phyloP scores from a whole-genome alignment of 1,140 invertebrate genomes.

The Neodiprion pinetum region DNA sequence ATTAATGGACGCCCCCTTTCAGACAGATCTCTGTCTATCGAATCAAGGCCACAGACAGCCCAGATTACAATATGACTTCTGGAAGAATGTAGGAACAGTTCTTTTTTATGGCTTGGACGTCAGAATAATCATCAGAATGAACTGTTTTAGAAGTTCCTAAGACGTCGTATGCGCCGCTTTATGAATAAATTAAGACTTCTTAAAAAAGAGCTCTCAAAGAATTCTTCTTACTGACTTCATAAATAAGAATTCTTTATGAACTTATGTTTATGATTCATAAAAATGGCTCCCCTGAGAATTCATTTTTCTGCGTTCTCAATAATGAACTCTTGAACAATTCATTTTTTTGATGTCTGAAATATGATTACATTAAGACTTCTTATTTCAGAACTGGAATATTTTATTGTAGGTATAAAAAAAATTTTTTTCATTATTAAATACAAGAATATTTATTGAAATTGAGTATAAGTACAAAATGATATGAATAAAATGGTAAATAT shows the following conservation, averaged over 20 bases:
- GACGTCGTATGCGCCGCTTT: slow-evolving; percentile 16
- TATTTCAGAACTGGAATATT: background rate
- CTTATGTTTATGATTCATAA: background rate
- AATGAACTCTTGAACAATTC: slow-evolving; percentile 10
- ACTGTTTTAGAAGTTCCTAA: background rate
- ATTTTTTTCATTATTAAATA: too few relatives aligned
- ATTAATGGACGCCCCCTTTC: too few relatives aligned
- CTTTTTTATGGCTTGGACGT: slow-evolving; percentile 8
- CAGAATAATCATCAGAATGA: slow-evolving; percentile 5
- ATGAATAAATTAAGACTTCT: slow-evolving; percentile 13
- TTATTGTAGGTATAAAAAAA: slow-evolving; percentile 1
- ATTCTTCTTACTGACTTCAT: slow-evolving; percentile 16
- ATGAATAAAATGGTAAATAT: too few relatives aligned
- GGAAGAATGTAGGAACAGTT: slow-evolving; percentile 13
- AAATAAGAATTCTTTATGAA: slow-evolving; percentile 12
- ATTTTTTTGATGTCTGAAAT: background rate
- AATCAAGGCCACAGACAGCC: slow-evolving; percentile 1
- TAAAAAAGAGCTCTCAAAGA: slow-evolving; percentile 3
- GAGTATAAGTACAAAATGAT: too few relatives aligned
- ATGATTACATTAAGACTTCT: slow-evolving; percentile 6
- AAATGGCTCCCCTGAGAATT: slow-evolving; percentile 8
- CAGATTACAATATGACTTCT: slow-evolving; percentile 13
- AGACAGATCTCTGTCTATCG: background rate
- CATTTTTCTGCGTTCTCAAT: background rate
- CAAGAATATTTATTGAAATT: too few relatives aligned